These are phyloP conservation scores for Euzophera pinguis DNA, from an alignment of 2,888 invertebrate genomes.

Conservation along the genomic window DNA sequence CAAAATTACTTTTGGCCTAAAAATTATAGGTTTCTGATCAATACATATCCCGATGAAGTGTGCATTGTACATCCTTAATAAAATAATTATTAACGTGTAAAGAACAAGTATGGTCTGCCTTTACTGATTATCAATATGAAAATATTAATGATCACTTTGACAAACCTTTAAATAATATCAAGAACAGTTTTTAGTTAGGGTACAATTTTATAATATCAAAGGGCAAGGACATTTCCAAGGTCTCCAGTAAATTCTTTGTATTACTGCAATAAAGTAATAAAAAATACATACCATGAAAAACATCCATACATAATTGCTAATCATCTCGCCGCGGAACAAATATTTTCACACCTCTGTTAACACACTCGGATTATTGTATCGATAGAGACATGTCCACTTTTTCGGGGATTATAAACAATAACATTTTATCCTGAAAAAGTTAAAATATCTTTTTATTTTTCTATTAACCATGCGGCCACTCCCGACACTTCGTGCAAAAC, in stretches of 20 bases:
- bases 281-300: conserved; percentile 56
- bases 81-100: too few species aligned
- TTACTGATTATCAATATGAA: too few species aligned
- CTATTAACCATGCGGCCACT: conserved; percentile 26
- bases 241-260: neutral
- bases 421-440: conserved; percentile 40
- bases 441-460: neutral
- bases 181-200: too few species aligned
- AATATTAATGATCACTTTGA: too few species aligned
- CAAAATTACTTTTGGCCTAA: too few species aligned
- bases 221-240: neutral
- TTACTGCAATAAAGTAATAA: neutral
- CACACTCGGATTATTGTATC: conserved; percentile 64
- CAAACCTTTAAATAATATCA: too few species aligned
- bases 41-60: too few species aligned
- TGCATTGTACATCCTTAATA: too few species aligned
- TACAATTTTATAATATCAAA: too few species aligned
- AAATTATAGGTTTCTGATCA: too few species aligned
- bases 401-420: conserved; percentile 53
- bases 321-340: conserved; percentile 63
- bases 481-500: conserved; percentile 56
- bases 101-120: too few species aligned
- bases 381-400: conserved; percentile 74
- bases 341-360: conserved; percentile 38
- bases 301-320: conserved; percentile 62